Evolutionary conservation across 2,113 vertebrate genomes (phyloP).

Genomic region (Dipodomys merriami): DNA sequence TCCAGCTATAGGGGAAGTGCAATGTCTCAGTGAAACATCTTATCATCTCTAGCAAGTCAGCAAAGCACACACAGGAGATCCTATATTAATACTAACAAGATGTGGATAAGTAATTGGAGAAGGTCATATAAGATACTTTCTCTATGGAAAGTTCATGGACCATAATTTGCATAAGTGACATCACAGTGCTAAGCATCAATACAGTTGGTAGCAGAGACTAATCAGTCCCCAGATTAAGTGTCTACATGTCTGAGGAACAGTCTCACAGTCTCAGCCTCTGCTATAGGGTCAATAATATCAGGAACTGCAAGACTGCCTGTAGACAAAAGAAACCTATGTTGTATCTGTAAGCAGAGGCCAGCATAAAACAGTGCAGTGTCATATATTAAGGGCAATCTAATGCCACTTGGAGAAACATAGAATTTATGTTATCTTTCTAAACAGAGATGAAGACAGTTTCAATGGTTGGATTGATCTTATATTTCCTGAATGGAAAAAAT

Average conservation of each 20-base stretch:
- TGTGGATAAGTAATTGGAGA: not conserved
- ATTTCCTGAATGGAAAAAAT: not conserved
- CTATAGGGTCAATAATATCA: not conserved
- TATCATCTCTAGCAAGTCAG: no score
- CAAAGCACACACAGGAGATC: no score
- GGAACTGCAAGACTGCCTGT: not conserved
- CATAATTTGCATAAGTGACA: not conserved
- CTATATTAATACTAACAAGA: not conserved
- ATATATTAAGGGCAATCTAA: not conserved
- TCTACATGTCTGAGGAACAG: not conserved
- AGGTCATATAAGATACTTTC: accelerated
- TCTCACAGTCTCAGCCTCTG: not conserved
- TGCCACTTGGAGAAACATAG: not conserved
- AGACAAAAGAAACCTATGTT: not conserved
- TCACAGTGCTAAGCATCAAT: not conserved
- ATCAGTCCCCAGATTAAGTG: not conserved
- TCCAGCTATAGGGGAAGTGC: no score
- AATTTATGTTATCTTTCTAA: not conserved
- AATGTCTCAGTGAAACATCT: no score
- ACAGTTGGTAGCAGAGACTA: not conserved
- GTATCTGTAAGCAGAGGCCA: not conserved
- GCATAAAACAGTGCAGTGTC: not conserved
- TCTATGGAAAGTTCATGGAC: not conserved
- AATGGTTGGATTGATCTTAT: not conserved
- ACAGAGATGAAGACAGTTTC: not conserved